These are phyloP conservation scores for Clarias pachynema DNA, from an alignment of 2,797 vertebrate genomes.

Conservation along the genomic window DNA sequence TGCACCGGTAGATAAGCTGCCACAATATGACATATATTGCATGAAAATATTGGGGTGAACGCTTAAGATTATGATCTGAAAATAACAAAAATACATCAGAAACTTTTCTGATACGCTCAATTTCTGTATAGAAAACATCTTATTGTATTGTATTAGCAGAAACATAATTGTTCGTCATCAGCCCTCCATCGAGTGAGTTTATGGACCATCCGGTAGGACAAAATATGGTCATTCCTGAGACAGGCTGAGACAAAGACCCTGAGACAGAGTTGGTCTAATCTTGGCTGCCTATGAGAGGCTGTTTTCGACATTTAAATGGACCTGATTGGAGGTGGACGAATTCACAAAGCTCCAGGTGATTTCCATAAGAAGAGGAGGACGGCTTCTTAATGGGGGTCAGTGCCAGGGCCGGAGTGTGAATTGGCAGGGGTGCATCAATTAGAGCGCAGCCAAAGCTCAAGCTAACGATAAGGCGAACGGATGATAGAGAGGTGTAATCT, in stretches of 20 bases:
- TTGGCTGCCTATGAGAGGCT: constrained; percentile 43
- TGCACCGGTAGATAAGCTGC: not conserved
- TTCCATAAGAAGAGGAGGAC: constrained; percentile 77
- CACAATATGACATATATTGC: constrained; percentile 19
- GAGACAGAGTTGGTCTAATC: constrained; percentile 44
- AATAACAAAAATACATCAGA: not conserved
- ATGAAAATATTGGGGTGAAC: not conserved
- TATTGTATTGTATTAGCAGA: not conserved
- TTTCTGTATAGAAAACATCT: not conserved
- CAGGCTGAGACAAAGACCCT: constrained; percentile 50
- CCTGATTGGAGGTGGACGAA: constrained; percentile 64
- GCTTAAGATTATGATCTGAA: not conserved
- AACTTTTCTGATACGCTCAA: not conserved
- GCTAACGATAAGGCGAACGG: constrained; percentile 69
- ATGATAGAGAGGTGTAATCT: constrained; percentile 60
- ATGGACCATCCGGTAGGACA: not conserved
- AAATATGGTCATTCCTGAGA: constrained; percentile 11
- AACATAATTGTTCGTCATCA: constrained; percentile 24
- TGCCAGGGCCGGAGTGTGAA: constrained; percentile 81
- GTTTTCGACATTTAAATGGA: constrained; percentile 56
- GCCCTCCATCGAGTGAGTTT: constrained; percentile 23
- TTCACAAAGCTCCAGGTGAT: constrained; percentile 74
- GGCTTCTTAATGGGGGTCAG: constrained; percentile 85
- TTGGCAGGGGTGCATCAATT: constrained; percentile 85
- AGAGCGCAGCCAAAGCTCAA: constrained; percentile 78